Percentiles rank a stretch among this genome's conserved stretches.
These are phyloP conservation scores for Drosophila sturtevanti DNA, from an alignment of 1,140 invertebrate species.

Conservation along the genomic window DNA sequence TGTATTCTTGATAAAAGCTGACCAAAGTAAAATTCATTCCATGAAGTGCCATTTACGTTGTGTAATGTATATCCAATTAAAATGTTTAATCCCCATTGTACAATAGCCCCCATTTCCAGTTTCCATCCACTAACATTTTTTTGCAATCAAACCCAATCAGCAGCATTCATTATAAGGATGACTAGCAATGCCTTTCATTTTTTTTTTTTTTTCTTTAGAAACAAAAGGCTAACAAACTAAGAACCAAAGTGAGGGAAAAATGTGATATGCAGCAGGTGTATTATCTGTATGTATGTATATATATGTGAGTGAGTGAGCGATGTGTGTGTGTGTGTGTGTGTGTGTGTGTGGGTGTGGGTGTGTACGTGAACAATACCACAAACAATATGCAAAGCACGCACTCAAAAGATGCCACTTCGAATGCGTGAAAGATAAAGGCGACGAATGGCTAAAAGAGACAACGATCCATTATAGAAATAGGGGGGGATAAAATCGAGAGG, in stretches of 20 bases:
- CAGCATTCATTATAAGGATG: too few species aligned
- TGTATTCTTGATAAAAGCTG: not conserved
- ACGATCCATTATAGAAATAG: not conserved
- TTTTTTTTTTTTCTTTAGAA: constrained; percentile 4
- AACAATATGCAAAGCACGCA: constrained; percentile 16
- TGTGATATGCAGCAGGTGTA: not conserved
- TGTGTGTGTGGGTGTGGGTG: not conserved
- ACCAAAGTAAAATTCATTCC: constrained; percentile 8
- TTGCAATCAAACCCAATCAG: not conserved
- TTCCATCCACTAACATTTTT: not conserved
- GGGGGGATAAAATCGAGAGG: constrained; percentile 11
- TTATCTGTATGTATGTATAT: too few species aligned
- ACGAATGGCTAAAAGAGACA: not conserved
- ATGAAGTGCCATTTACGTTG: constrained; percentile 7
- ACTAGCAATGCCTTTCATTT: not conserved
- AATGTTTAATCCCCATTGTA: constrained; percentile 28
- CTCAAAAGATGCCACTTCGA: constrained; percentile 16
- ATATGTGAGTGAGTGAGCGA: too few species aligned
- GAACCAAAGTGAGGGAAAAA: not conserved
- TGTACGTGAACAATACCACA: not conserved
- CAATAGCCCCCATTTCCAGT: not conserved
- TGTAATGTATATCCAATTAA: constrained; percentile 58
- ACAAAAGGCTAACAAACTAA: constrained; percentile 10
- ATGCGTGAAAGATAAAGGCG: not conserved
- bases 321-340: not conserved